A percentile compares a stretch with the other conserved stretches of the same genome.
These are phyloP conservation scores for Spea bombifrons DNA, from an alignment of 2,113 vertebrate species.

Conservation along the genomic window DNA sequence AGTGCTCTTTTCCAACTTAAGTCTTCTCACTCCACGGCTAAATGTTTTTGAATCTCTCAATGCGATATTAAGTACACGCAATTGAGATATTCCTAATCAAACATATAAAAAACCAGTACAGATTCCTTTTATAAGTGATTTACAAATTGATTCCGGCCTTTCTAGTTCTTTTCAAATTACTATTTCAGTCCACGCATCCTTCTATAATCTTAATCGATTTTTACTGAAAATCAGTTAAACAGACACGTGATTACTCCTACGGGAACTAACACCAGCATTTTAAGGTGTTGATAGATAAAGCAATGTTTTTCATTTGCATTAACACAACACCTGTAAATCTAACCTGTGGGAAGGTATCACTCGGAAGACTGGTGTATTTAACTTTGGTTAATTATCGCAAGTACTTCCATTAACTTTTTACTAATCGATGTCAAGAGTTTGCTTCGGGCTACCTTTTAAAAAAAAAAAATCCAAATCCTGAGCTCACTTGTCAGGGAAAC, in stretches of 20 bases:
- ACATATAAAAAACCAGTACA: not conserved
- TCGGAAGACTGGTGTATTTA: constrained; percentile 62
- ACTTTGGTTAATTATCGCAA: constrained; percentile 71
- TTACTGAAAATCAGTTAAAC: constrained; percentile 79
- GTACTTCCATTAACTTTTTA: constrained; percentile 67
- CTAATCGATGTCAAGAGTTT: constrained; percentile 64
- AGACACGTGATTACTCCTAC: constrained; percentile 78
- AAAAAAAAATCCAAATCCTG: constrained; percentile 52
- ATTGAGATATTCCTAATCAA: not conserved
- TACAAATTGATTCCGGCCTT: constrained; percentile 74
- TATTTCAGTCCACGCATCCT: constrained; percentile 81
- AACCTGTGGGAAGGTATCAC: constrained; percentile 68
- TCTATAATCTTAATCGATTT: constrained; percentile 79
- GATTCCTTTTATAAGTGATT: constrained; percentile 63
- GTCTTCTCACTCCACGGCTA: constrained; percentile 12
- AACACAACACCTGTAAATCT: constrained; percentile 69
- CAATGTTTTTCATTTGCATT: constrained; percentile 75
- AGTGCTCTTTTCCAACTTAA: constrained; percentile 35
- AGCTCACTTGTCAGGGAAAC: constrained; percentile 56
- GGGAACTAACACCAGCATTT: constrained; percentile 76
- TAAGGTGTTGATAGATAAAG: constrained; percentile 79
- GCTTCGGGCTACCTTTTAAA: constrained; percentile 62
- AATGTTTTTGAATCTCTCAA: not conserved
- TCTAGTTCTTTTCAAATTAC: constrained; percentile 74
- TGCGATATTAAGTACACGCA: no score